Base-by-base conservation (phyloP, 2,797 vertebrate genomes). In the Eurystomus glaucurus region DNA sequence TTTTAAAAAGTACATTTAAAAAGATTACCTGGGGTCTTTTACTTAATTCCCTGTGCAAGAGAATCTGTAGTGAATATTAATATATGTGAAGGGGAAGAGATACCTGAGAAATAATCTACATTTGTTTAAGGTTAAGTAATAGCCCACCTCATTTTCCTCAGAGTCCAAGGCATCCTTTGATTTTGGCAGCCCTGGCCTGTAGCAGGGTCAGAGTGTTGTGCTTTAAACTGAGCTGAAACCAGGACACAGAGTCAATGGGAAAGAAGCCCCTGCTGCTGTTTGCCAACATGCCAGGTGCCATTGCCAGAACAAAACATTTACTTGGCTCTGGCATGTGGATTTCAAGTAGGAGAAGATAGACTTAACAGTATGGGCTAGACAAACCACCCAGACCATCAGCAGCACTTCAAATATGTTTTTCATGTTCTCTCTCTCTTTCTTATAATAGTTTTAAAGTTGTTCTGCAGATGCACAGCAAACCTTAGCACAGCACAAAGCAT, bases 321-420 rank as follows among this genome's bases (percentile, higher is more conserved):
- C 69, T 87, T 96, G 89, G 33, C 54, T 93, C 55, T 95, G 84
- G 84, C 51, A 6, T 68, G 35, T 29, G 29, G 71, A 62, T 88
- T 95, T 93, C 31, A 72, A 85, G 46, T 23, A 71, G 58, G 22
- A 94, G 14, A 50, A 55, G 58, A 35, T 48, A 81, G 55, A 70
- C 69, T 37, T 68, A 91, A 66, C 37, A 48, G n/a, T 21, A 6
- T 62, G 31, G 16, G 18, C 18, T 90, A 43, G 22, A 77, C 58
- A 79, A 93, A 29, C 14, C 26, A 81, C 60, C 26, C 33, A 90
- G 90, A 41, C 75, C 88, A 51, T 60, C 61, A 89, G 28, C 61
- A 95, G 51, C 89, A 86, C 6, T 75, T 93, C 61, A 93, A 46
- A 57, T 28, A 60, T 3, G 0, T n/a, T 87, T 85, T 70, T 75